Evolutionary conservation across 1,140 invertebrate species (phyloP), one percentile per base, ranked within the genome.

Genomic region (Drosophila erecta): DNA sequence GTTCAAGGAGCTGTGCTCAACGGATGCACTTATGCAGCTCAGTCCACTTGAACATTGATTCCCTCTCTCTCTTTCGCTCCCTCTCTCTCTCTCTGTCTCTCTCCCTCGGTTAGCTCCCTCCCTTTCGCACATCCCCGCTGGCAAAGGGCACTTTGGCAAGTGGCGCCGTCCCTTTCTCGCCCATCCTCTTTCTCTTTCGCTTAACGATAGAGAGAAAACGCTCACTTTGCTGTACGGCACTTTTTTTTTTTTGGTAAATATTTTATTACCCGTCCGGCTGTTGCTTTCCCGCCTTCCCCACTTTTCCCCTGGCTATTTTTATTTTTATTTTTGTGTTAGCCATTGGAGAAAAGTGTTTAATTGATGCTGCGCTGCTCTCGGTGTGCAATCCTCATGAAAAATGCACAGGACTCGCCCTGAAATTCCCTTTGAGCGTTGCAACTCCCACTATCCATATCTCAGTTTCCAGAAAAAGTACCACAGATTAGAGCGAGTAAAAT

Each of bases 11-110:
- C 47, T 44, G 56, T 47, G 24, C 43, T 72, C 37, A 33, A 76
- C 64, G 62, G 59, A 51, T 81, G 77, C 78, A 81, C 58, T 74
- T 55, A 38, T 59, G 59, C 59, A 66, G 59, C 76, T 76, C 64
- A 70, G 64, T 56, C 67, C 67, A 70, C 51, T 70, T 70, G 41
- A 70, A 70, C 51, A 56, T 55, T 69, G 66, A 71, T 46, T 50
- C 67, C 15, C 33, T 15, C 24, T 30, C 33, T 15, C 24, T 30
- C 7, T 27, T 6, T 8, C 27, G 7, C 8, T 8, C 27, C 2
- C 27, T 30, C 7, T 8, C 30, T 30, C 27, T 30, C 6, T 47
- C 38, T 12, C 27, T 47, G 11, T 24, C 27, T 5, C 49, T 30
- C 11, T 4, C 35, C 4, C 15, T 20, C 24, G 3, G 7, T n/a